phyloP scores from a whole-genome alignment of 2,888 invertebrate species.

The Melanostoma mellinum region DNA sequence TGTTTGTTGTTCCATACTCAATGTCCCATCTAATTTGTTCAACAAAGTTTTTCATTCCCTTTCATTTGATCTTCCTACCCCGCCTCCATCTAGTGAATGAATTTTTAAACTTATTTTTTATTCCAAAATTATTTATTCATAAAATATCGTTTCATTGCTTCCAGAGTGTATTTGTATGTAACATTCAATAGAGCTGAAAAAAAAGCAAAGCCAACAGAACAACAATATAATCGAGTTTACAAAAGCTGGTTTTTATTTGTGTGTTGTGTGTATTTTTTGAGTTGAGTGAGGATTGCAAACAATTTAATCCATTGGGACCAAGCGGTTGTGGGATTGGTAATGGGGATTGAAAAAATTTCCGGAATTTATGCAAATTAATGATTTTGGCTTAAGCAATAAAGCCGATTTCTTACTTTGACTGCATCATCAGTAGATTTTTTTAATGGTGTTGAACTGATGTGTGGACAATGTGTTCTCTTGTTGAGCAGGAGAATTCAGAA shows the following conservation, averaged over 20 bases:
- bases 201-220: slow-evolving; percentile 6
- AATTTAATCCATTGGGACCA: background rate
- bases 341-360: background rate
- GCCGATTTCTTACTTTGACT: background rate
- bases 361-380: slow-evolving; percentile 15
- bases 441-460: too few species aligned
- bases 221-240: slow-evolving; percentile 27
- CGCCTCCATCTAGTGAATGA: slow-evolving; percentile 54
- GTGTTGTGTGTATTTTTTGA: slow-evolving; percentile 15
- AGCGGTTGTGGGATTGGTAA: background rate
- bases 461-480: too few species aligned
- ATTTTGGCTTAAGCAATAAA: background rate
- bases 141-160: slow-evolving; percentile 19
- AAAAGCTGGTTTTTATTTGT: slow-evolving; percentile 38
- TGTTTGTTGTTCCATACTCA: background rate
- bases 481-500: too few species aligned
- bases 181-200: slow-evolving; percentile 5
- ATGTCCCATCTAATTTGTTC: too few species aligned
- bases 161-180: slow-evolving; percentile 10
- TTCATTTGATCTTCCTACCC: slow-evolving; percentile 32
- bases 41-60: slow-evolving; percentile 21
- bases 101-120: slow-evolving; percentile 19
- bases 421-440: background rate
- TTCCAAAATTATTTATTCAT: slow-evolving; percentile 37
- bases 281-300: slow-evolving; percentile 8